These are phyloP conservation scores for Sarcophaga rosellei DNA, from an alignment of 2,888 invertebrate species.

Conservation along the genomic window DNA sequence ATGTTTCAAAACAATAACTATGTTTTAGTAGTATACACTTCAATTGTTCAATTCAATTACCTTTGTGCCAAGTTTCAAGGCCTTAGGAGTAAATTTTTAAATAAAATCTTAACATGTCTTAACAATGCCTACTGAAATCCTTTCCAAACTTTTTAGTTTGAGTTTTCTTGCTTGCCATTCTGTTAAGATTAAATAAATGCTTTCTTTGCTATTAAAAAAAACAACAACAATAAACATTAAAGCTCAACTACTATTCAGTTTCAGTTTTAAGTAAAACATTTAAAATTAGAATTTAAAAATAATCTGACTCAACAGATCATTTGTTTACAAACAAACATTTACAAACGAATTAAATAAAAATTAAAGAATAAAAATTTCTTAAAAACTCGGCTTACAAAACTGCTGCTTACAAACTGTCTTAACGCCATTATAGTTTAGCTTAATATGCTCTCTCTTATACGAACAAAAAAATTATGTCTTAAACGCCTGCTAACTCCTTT, in stretches of 20 bases:
- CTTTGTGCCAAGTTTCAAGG: too few relatives aligned
- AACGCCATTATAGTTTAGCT: constrained; percentile 48
- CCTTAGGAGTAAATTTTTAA: too few relatives aligned
- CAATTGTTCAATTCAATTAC: too few relatives aligned
- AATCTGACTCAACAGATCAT: not conserved
- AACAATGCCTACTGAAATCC: too few relatives aligned
- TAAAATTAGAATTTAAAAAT: constrained; percentile 21
- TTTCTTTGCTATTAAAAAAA: too few relatives aligned
- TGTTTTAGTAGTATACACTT: too few relatives aligned
- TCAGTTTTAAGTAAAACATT: constrained; percentile 13
- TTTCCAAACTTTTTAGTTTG: too few relatives aligned
- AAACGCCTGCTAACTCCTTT: not conserved
- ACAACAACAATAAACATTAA: not conserved
- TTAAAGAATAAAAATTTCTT: constrained; percentile 22
- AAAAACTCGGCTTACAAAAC: constrained; percentile 57
- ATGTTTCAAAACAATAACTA: too few relatives aligned
- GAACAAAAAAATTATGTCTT: constrained; percentile 6
- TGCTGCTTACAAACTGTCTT: constrained; percentile 64
- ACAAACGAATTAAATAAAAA: not conserved
- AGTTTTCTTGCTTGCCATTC: too few relatives aligned
- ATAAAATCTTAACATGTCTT: too few relatives aligned
- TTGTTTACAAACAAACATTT: not conserved
- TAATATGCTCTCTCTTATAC: constrained; percentile 40
- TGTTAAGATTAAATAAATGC: too few relatives aligned
- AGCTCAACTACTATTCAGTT: not conserved